Conservation (phyloP, 2,113 vertebrate genomes). For the Himantopus leucocephalus region DNA sequence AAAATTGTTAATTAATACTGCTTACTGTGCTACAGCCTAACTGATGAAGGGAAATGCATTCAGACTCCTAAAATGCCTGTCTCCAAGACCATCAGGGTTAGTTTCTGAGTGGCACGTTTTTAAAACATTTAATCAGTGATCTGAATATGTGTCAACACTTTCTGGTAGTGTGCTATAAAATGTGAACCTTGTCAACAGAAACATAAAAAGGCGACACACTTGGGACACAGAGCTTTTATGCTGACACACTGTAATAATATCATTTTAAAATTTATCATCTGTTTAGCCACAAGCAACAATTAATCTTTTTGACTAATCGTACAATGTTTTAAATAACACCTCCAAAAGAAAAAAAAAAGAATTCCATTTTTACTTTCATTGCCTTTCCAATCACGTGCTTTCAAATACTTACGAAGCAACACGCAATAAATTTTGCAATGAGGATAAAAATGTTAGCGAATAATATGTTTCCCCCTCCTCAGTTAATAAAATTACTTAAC, state of each 20-base stretch:
- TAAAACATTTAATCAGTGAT: conserved; percentile 83
- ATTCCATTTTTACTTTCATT: conserved; percentile 59
- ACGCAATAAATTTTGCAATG: conserved; percentile 69
- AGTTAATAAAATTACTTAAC: conserved; percentile 82
- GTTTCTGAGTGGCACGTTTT: conserved; percentile 83
- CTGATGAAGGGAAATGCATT: conserved; percentile 42
- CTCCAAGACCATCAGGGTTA: conserved; percentile 79
- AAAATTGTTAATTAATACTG: conserved; percentile 29
- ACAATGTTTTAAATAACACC: conserved; percentile 68
- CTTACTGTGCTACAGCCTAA: conserved; percentile 41
- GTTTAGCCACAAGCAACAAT: conserved; percentile 77
- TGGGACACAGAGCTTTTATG: conserved; percentile 77
- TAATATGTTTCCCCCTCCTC: conserved; percentile 64
- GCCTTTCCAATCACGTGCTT: not conserved
- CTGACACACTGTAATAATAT: conserved; percentile 76
- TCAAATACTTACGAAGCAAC: conserved; percentile 35
- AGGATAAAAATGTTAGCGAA: conserved; percentile 73
- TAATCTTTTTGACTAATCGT: conserved; percentile 75
- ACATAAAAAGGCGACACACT: conserved; percentile 77
- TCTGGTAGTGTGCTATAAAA: conserved; percentile 79
- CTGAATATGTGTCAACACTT: conserved; percentile 83
- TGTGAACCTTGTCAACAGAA: conserved; percentile 80
- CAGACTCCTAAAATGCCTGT: conserved; percentile 66
- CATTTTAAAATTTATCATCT: conserved; percentile 81
- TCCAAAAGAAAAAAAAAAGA: conserved; percentile 24